Percentiles rank a stretch among this genome's conserved stretches.
Evolutionary conservation across 2,113 vertebrate species (phyloP).

Genomic region (Platysternon megacephalum): DNA sequence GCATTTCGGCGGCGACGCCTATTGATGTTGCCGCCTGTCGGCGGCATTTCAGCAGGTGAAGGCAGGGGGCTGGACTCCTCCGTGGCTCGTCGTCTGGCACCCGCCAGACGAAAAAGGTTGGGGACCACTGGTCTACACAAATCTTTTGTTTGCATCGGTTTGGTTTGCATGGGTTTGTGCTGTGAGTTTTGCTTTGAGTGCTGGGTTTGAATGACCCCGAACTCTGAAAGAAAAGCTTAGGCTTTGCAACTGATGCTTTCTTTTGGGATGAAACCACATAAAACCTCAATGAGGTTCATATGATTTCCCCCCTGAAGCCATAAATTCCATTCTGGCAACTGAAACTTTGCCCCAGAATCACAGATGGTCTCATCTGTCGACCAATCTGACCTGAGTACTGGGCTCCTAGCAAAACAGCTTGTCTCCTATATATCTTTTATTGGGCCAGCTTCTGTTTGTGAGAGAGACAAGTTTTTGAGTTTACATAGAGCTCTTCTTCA

Average conservation of each 20-base stretch:
- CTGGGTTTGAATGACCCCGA: not conserved
- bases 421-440: not conserved
- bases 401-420: not conserved
- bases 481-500: not conserved
- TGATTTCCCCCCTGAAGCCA: conserved; percentile 16
- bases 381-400: not conserved
- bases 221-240: not conserved
- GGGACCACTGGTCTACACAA: not conserved
- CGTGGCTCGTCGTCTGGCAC: too few species aligned
- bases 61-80: too few species aligned
- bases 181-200: not conserved
- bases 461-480: not conserved
- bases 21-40: too few species aligned
- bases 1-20: too few species aligned
- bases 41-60: too few species aligned
- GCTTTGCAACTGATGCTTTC: not conserved
- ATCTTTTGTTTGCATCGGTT: not conserved
- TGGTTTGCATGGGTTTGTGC: not conserved
- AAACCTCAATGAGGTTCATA: conserved; percentile 22
- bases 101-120: too few species aligned
- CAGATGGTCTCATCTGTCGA: not conserved
- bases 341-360: not conserved
- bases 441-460: too few species aligned
- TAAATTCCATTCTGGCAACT: conserved; percentile 13
- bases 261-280: conserved; percentile 29